phyloP scores from a whole-genome alignment of 2,888 invertebrate species.

The Amaurobius ferox region DNA sequence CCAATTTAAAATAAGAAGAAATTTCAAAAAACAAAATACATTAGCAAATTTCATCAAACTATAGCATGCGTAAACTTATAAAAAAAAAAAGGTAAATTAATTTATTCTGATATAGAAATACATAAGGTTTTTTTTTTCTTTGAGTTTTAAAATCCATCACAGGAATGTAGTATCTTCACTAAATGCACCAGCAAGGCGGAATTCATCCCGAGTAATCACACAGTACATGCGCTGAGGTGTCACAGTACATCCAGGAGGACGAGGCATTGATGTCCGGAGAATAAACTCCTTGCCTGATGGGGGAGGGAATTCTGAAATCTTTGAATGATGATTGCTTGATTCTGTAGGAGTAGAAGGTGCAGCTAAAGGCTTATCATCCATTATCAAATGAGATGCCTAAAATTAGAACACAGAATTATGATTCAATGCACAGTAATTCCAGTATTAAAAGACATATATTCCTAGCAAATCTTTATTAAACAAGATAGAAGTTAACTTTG shows the following conservation, averaged over 20 bases:
- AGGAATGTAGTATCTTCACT: conserved; percentile 85
- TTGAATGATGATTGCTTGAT: conserved; percentile 76
- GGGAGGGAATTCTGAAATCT: conserved; percentile 79
- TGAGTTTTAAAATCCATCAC: conserved; percentile 48
- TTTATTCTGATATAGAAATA: too few relatives aligned
- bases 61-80: too few relatives aligned
- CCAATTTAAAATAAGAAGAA: too few relatives aligned
- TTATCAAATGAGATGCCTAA: conserved; percentile 80
- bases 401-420: too few relatives aligned
- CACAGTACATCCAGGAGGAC: conserved; percentile 80
- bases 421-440: too few relatives aligned
- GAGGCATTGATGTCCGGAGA: conserved; percentile 81
- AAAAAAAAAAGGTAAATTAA: too few relatives aligned
- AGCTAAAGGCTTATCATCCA: conserved; percentile 41
- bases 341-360: conserved; percentile 19
- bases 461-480: too few relatives aligned
- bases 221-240: conserved; percentile 85
- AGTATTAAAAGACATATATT: too few relatives aligned
- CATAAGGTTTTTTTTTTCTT: too few relatives aligned
- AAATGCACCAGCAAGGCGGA: conserved; percentile 87
- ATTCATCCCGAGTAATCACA: conserved; percentile 83
- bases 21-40: too few relatives aligned
- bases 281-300: conserved; percentile 84
- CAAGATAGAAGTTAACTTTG: too few relatives aligned
- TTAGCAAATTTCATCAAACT: too few relatives aligned